Evolutionary conservation across 2,888 invertebrate genomes (phyloP).

Genomic region (Melinaea marsaeus): DNA sequence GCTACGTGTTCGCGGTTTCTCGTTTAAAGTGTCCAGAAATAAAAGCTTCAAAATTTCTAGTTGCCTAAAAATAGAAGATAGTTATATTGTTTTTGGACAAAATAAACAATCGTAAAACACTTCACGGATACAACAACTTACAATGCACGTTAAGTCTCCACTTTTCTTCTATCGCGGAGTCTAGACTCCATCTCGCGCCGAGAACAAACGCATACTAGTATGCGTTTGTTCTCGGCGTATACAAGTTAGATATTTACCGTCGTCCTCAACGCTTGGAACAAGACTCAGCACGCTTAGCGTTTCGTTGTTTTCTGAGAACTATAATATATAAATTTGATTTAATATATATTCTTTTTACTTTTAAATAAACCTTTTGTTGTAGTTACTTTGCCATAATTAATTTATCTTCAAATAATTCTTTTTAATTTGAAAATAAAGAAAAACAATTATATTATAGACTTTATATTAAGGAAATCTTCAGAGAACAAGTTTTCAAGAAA

Average conservation of each 20-base stretch:
- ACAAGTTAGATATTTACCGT: constrained; percentile 92
- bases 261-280: constrained; percentile 90
- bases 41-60: neutral
- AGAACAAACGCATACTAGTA: no score
- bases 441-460: no score
- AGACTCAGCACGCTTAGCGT: constrained; percentile 90
- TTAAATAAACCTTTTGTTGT: no score
- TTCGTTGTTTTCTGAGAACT: constrained; percentile 91
- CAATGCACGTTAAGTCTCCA: constrained; percentile 93
- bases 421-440: no score
- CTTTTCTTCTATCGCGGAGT: constrained; percentile 90
- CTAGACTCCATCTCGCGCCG: no score
- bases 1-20: constrained; percentile 1
- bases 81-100: neutral
- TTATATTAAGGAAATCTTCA: no score
- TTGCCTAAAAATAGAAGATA: no score
- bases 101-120: neutral
- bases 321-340: constrained; percentile 32
- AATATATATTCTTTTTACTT: no score
- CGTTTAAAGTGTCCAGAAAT: neutral
- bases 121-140: constrained; percentile 73
- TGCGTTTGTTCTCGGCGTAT: constrained; percentile 91
- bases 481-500: neutral
- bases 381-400: no score
- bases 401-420: no score